phyloP scores from a whole-genome alignment of 2,113 vertebrate species.

The Charina bottae region DNA sequence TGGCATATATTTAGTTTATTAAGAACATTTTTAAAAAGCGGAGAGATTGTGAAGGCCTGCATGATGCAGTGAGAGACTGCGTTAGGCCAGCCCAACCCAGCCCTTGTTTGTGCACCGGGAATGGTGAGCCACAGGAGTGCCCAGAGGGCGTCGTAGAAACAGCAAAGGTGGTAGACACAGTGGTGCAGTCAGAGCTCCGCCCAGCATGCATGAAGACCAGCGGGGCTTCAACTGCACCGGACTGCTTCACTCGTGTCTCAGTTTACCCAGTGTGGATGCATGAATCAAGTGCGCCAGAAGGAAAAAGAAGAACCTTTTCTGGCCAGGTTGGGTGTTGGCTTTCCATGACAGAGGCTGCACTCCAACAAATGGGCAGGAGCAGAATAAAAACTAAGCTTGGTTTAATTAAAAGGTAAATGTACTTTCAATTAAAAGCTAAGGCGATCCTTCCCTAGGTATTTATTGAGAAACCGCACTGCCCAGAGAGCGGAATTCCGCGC shows the following conservation, averaged over 20 bases:
- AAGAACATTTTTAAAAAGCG: background rate
- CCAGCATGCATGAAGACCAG: background rate
- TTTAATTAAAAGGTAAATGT: background rate
- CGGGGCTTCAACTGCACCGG: background rate
- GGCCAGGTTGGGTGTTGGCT: background rate
- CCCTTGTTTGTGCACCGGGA: background rate
- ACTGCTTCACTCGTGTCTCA: background rate
- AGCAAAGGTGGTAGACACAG: background rate
- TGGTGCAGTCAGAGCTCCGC: background rate
- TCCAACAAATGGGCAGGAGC: background rate
- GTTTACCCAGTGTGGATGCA: background rate
- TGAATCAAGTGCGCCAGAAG: background rate
- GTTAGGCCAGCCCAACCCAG: background rate
- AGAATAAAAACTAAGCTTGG: background rate
- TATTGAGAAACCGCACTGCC: background rate
- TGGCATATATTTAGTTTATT: background rate
- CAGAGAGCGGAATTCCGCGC: background rate
- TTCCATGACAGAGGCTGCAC: background rate
- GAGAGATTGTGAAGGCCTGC: background rate
- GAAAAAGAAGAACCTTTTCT: background rate
- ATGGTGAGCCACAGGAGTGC: background rate
- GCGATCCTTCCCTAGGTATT: background rate
- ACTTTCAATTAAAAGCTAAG: background rate
- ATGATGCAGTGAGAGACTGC: background rate
- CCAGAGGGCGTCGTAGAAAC: background rate